Conservation (phyloP, 1,140 invertebrate species). For the Hormaphis cornu region DNA sequence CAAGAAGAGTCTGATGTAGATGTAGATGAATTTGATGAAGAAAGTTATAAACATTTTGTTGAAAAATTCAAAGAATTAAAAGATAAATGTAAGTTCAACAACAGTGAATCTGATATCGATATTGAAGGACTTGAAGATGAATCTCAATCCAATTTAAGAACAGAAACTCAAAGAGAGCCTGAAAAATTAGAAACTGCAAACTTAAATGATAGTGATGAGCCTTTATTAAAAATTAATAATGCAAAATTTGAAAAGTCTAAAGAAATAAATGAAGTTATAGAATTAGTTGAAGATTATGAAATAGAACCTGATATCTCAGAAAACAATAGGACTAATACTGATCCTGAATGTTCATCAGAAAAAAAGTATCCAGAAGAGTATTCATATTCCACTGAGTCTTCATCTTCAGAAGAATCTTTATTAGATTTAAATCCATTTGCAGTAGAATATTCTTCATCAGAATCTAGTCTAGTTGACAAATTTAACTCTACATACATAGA, state of each 20-base stretch:
- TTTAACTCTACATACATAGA: background rate
- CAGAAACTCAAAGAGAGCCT: background rate
- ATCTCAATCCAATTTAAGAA: background rate
- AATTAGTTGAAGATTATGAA: background rate
- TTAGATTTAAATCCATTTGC: background rate
- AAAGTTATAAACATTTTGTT: too few relatives aligned
- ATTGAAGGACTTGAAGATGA: background rate
- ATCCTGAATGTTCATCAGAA: background rate
- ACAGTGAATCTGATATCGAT: background rate
- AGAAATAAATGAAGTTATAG: background rate
- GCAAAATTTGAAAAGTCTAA: background rate
- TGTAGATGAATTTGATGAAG: background rate
- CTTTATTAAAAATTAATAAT: background rate
- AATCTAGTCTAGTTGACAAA: background rate
- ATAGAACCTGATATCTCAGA: background rate
- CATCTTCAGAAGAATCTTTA: background rate
- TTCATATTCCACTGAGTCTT: too few relatives aligned
- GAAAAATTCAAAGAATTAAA: background rate
- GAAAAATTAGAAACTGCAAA: too few relatives aligned
- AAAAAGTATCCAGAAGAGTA: too few relatives aligned
- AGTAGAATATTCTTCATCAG: background rate
- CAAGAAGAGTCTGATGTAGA: background rate
- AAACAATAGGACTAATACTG: background rate
- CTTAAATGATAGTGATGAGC: too few relatives aligned
- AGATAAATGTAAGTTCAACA: background rate